Evolutionary conservation across 23 tunicate genomes (phyloP).

Genomic region (Ascidia mentula): DNA sequence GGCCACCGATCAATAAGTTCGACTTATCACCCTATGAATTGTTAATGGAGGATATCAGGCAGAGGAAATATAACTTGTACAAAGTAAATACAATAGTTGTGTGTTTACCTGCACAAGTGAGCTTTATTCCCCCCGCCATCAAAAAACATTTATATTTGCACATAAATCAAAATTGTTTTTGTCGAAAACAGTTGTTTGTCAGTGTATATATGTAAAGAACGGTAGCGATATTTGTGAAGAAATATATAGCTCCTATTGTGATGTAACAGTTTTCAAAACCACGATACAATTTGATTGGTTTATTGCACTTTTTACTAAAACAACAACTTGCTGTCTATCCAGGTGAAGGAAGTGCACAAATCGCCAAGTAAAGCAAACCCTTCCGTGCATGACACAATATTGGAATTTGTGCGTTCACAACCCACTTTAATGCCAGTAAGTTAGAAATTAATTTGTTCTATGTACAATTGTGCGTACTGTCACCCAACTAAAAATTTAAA

Average conservation of each 20-base stretch:
- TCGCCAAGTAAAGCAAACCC: neutral
- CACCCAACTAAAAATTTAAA: too few relatives aligned
- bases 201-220: neutral
- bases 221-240: neutral
- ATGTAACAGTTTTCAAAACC: too few relatives aligned
- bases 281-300: too few relatives aligned
- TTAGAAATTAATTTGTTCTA: neutral
- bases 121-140: too few relatives aligned
- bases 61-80: slow-evolving; percentile 59
- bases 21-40: slow-evolving; percentile 87
- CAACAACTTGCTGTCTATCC: too few relatives aligned
- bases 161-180: too few relatives aligned
- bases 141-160: too few relatives aligned
- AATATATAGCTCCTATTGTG: neutral
- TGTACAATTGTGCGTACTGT: too few relatives aligned
- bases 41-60: slow-evolving; percentile 78
- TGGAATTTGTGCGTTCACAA: slow-evolving; percentile 75
- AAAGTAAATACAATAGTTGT: slow-evolving; percentile 38
- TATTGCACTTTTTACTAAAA: too few relatives aligned
- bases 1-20: slow-evolving; percentile 6
- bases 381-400: slow-evolving; percentile 59
- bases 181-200: too few relatives aligned
- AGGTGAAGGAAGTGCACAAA: neutral
- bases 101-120: too few relatives aligned
- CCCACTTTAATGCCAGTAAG: slow-evolving; percentile 79